A percentile compares a stretch with the other conserved stretches of the same genome.
These are phyloP conservation scores for Drosophila subsilvestris DNA, from an alignment of 2,888 invertebrate genomes.

Conservation along the genomic window DNA sequence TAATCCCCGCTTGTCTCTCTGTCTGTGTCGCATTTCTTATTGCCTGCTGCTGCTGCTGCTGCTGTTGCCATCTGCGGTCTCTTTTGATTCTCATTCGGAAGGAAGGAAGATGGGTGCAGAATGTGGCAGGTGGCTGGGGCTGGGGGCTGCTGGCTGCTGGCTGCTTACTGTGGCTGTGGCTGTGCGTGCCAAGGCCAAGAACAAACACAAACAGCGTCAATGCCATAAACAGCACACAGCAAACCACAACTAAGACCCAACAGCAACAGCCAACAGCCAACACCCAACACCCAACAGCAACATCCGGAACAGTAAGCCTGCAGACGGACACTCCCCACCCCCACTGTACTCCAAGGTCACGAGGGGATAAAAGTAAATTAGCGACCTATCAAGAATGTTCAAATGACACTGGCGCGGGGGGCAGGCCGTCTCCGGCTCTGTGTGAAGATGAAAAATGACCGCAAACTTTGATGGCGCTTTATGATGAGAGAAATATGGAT, in stretches of 20 bases:
- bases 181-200: conserved; percentile 23
- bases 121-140: not conserved
- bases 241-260: conserved; percentile 26
- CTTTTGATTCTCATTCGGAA: too few species aligned
- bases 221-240: conserved; percentile 55
- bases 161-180: not conserved
- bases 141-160: too few species aligned
- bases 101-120: not conserved
- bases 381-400: conserved; percentile 9
- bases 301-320: conserved; percentile 57
- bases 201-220: conserved; percentile 36
- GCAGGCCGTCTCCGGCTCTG: not conserved
- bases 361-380: conserved; percentile 24
- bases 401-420: not conserved
- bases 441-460: conserved; percentile 12
- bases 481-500: not conserved
- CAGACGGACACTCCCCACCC: conserved; percentile 7
- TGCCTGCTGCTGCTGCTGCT: conserved; percentile 12
- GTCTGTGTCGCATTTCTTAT: conserved; percentile 1
- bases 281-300: conserved; percentile 21
- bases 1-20: conserved; percentile 43
- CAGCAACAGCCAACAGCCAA: conserved; percentile 2
- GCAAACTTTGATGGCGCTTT: conserved; percentile 5
- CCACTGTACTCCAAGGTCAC: not conserved
- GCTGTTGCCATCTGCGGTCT: not conserved